phyloP scores from a whole-genome alignment of 92 coral and sea anemone species.

The Actinernus sp. region DNA sequence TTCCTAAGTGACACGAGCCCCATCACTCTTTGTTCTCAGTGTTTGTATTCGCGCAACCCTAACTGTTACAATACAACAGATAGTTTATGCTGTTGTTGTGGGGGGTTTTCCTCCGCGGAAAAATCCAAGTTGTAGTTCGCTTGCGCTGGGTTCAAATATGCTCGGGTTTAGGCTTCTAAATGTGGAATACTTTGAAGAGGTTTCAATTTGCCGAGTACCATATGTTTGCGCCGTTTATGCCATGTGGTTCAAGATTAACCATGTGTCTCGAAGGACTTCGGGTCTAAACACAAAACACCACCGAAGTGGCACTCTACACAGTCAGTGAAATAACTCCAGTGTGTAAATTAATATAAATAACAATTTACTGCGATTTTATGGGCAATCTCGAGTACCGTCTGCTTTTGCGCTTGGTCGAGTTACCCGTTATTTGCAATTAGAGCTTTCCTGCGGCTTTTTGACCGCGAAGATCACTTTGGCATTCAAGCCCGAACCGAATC shows the following conservation, averaged over 20 bases:
- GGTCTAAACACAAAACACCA: slow-evolving; percentile 12
- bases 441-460: slow-evolving; percentile 60
- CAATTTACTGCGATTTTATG: too few relatives aligned
- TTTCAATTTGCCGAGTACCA: slow-evolving; percentile 10
- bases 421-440: slow-evolving; percentile 78
- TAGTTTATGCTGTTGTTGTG: slow-evolving; percentile 54
- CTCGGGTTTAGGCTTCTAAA: background rate
- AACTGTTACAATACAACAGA: slow-evolving; percentile 32
- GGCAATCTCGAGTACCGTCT: slow-evolving; percentile 61
- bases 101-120: slow-evolving; percentile 69
- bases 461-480: slow-evolving; percentile 66
- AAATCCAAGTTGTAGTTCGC: background rate
- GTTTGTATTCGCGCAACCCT: slow-evolving; percentile 45
- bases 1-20: slow-evolving; percentile 12
- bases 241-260: background rate
- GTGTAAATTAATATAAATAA: too few relatives aligned
- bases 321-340: too few relatives aligned
- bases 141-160: background rate
- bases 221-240: slow-evolving; percentile 27
- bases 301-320: too few relatives aligned
- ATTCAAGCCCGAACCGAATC: slow-evolving; percentile 23
- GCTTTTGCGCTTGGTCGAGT: slow-evolving; percentile 66
- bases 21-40: slow-evolving; percentile 23
- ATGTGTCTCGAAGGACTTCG: slow-evolving; percentile 22
- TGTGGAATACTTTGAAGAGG: background rate